Conservation (phyloP, 35 echinoderm and acorn worm species). For the Heliocidaris erythrogramma region DNA sequence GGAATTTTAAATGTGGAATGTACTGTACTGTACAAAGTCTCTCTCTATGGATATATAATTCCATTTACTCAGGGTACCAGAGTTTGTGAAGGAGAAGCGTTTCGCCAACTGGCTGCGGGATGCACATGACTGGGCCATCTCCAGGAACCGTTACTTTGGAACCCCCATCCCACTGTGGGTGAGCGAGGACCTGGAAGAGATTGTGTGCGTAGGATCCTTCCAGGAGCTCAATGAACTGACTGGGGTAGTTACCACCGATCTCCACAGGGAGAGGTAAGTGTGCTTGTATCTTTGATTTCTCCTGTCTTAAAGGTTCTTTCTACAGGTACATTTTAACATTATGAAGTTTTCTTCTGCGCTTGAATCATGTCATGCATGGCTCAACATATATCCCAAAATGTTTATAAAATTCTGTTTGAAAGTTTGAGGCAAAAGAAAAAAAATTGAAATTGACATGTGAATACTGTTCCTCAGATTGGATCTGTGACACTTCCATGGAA, state of each 20-base stretch:
- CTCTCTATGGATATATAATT: background rate
- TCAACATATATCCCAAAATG: background rate
- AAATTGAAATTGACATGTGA: too few species aligned
- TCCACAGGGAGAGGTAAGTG: conserved; percentile 83
- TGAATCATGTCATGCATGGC: too few species aligned
- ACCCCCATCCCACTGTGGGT: conserved; percentile 94
- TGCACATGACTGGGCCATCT: conserved; percentile 93
- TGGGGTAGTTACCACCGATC: conserved; percentile 69
- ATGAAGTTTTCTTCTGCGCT: too few species aligned
- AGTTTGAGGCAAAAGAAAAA: too few species aligned
- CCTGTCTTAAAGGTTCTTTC: too few species aligned
- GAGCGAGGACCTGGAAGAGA: conserved; percentile 89
- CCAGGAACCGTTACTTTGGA: conserved; percentile 88
- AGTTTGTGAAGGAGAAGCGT: conserved; percentile 95
- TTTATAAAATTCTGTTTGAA: background rate
- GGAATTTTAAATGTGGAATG: too few species aligned
- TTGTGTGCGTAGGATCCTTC: conserved; percentile 91
- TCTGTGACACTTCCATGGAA: background rate
- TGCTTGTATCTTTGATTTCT: background rate
- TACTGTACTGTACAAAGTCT: background rate
- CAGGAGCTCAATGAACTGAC: conserved; percentile 80
- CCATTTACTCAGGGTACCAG: conserved; percentile 78
- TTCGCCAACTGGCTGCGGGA: conserved; percentile 92
- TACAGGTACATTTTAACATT: too few species aligned
- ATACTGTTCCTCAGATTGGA: too few species aligned